These are phyloP conservation scores for Apodemia hepburni DNA, from an alignment of 2,888 invertebrate genomes.

Conservation along the genomic window DNA sequence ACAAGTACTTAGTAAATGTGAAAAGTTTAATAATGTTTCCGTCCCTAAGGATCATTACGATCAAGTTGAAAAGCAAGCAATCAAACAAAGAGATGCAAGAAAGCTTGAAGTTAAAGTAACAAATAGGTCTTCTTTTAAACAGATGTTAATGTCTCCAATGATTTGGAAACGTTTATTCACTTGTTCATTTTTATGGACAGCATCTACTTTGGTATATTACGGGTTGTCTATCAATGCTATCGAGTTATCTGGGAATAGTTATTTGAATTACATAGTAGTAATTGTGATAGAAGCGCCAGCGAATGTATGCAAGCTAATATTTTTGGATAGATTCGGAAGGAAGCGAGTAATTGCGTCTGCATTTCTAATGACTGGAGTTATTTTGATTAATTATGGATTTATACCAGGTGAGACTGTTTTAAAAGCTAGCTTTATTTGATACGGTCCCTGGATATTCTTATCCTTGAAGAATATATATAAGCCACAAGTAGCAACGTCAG, in stretches of 20 bases:
- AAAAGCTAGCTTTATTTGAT: background rate
- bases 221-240: slow-evolving; percentile 90
- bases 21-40: slow-evolving; percentile 79
- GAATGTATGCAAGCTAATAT: slow-evolving; percentile 82
- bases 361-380: slow-evolving; percentile 82
- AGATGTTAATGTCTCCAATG: slow-evolving; percentile 64
- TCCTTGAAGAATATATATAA: too few species aligned
- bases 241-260: slow-evolving; percentile 86
- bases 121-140: slow-evolving; percentile 62
- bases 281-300: slow-evolving; percentile 87
- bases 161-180: slow-evolving; percentile 81
- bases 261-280: slow-evolving; percentile 86
- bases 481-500: too few species aligned
- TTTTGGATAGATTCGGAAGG: slow-evolving; percentile 83
- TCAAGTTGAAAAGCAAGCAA: slow-evolving; percentile 66
- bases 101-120: slow-evolving; percentile 53
- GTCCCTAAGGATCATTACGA: slow-evolving; percentile 70
- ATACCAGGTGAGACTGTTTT: slow-evolving; percentile 71
- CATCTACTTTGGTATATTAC: slow-evolving; percentile 89
- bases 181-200: slow-evolving; percentile 88
- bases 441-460: too few species aligned
- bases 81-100: slow-evolving; percentile 59
- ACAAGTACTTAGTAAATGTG: slow-evolving; percentile 78
- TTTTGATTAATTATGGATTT: slow-evolving; percentile 82
- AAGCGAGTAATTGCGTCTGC: slow-evolving; percentile 82